These are phyloP conservation scores for Triplophysa siluroides DNA, from an alignment of 2,113 vertebrate species.

Conservation along the genomic window DNA sequence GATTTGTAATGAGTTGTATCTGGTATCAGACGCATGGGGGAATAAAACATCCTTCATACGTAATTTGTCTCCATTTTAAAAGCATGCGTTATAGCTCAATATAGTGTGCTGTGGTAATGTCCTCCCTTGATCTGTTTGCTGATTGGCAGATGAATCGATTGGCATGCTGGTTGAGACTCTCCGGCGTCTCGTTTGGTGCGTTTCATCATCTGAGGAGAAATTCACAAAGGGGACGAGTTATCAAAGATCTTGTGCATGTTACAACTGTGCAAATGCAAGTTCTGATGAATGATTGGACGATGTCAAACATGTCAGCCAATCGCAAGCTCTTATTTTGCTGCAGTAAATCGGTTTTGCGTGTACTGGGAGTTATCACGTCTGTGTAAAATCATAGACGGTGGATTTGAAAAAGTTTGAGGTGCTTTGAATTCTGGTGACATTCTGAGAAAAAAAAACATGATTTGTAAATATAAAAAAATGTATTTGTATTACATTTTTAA, in stretches of 20 bases:
- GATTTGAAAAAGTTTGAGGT: too few species aligned
- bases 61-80: constrained; percentile 31
- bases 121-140: constrained; percentile 32
- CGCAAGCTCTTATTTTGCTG: constrained; percentile 9
- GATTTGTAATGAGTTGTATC: constrained; percentile 28
- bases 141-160: constrained; percentile 39
- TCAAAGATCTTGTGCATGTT: constrained; percentile 25
- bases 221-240: constrained; percentile 17
- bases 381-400: too few species aligned
- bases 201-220: constrained; percentile 33
- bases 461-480: too few species aligned
- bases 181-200: constrained; percentile 11
- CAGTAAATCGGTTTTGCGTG: neutral
- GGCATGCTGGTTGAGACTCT: constrained; percentile 33
- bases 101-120: constrained; percentile 21
- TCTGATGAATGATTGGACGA: constrained; percentile 16
- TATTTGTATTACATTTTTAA: too few species aligned
- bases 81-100: constrained; percentile 16
- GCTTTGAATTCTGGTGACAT: too few species aligned
- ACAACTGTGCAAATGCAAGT: constrained; percentile 9
- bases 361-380: neutral
- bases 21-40: constrained; percentile 4
- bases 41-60: constrained; percentile 3
- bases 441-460: too few species aligned
- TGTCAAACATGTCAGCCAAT: neutral